Percentiles rank a stretch among this genome's conserved stretches.
Evolutionary conservation across 2,113 vertebrate species (phyloP).

Genomic region (Microtus montanus): DNA sequence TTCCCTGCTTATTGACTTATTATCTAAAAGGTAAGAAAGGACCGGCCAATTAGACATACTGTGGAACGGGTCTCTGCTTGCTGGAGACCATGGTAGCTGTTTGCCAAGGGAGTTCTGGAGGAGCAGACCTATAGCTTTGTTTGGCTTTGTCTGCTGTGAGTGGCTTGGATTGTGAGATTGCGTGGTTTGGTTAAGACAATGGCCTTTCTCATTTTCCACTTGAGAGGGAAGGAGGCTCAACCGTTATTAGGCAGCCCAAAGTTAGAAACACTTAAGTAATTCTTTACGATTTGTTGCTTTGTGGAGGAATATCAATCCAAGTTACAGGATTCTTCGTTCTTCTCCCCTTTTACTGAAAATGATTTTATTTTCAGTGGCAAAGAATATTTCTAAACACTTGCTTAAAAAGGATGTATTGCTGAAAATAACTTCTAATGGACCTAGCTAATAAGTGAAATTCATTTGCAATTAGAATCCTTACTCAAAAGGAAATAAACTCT

Average conservation of each 20-base stretch:
- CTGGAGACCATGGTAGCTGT: conserved; percentile 21
- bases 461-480: conserved; percentile 59
- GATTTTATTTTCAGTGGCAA: conserved; percentile 53
- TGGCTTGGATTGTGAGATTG: not conserved
- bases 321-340: not conserved
- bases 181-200: not conserved
- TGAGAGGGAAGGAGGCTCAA: not conserved
- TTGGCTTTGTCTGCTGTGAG: accelerated
- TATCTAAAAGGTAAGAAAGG: conserved; percentile 41
- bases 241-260: conserved; percentile 12
- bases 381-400: conserved; percentile 48
- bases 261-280: not conserved
- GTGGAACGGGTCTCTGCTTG: conserved; percentile 35
- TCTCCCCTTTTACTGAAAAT: conserved; percentile 37
- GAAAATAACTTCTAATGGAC: conserved; percentile 19
- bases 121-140: not conserved
- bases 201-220: not conserved
- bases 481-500: conserved; percentile 39
- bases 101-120: not conserved
- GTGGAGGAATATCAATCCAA: conserved; percentile 1
- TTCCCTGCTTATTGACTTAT: conserved; percentile 44
- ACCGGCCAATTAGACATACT: conserved; percentile 40
- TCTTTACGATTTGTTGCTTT: not conserved
- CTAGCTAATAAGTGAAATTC: conserved; percentile 45
- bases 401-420: not conserved